Evolutionary conservation across 2,888 invertebrate genomes (phyloP).

Genomic region (Drosophila hawaiiensis): DNA sequence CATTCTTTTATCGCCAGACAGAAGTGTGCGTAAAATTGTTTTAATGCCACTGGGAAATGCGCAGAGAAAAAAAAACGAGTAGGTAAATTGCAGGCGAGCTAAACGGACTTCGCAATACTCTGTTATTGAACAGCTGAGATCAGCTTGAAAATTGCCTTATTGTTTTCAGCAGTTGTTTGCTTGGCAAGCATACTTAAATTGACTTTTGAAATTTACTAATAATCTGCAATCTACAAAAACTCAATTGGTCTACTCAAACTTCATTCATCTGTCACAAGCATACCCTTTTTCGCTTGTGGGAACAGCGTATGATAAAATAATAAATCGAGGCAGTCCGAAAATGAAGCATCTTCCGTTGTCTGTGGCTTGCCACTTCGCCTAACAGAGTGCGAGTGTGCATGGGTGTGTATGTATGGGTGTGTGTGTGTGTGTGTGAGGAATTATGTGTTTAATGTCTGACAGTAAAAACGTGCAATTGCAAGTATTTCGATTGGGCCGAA

Average conservation of each 20-base stretch:
- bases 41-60: conserved; percentile 49
- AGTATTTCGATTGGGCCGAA: not conserved
- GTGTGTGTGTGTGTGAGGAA: conserved; percentile 2
- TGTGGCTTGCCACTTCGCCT: conserved; percentile 32
- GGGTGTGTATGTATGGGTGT: not conserved
- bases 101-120: not conserved
- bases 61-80: conserved; percentile 4
- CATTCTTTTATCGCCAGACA: conserved; percentile 40
- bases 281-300: not conserved
- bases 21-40: conserved; percentile 54
- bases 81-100: not conserved
- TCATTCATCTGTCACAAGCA: too few species aligned
- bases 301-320: conserved; percentile 25
- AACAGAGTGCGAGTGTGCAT: not conserved
- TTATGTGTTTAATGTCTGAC: conserved; percentile 27
- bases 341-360: conserved; percentile 35
- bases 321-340: conserved; percentile 35
- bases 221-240: too few species aligned
- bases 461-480: conserved; percentile 11
- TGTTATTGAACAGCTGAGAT: not conserved
- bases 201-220: not conserved
- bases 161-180: not conserved
- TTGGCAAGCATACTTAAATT: too few species aligned
- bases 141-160: not conserved
- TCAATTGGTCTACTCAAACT: not conserved